phyloP scores from a whole-genome alignment of 2,888 invertebrate genomes.

The Diplolepis rosae region DNA sequence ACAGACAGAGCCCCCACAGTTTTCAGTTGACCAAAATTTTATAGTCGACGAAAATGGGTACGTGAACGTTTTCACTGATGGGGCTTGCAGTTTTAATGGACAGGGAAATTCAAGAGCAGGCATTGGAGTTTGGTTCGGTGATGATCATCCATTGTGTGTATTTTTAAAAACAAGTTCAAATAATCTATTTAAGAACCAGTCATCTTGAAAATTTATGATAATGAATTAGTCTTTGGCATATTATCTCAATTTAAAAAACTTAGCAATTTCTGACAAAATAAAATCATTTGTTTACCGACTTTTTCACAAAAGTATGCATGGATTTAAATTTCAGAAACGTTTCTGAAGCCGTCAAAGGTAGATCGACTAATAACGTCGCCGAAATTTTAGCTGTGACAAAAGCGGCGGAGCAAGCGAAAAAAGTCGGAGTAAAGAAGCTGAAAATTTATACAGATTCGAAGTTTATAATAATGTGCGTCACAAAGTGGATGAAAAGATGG shows the following conservation, averaged over 20 bases:
- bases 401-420: constrained; percentile 84
- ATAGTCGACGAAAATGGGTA: constrained; percentile 75
- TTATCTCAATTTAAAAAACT: too few relatives aligned
- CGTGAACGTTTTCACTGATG: constrained; percentile 90
- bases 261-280: too few relatives aligned
- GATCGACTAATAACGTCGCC: constrained; percentile 95
- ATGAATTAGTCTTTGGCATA: too few relatives aligned
- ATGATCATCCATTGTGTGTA: constrained; percentile 79
- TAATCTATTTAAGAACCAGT: too few relatives aligned
- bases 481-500: constrained; percentile 93
- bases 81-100: constrained; percentile 92
- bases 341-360: constrained; percentile 85
- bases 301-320: too few relatives aligned
- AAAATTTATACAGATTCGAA: constrained; percentile 93
- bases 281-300: too few relatives aligned
- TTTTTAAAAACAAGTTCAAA: too few relatives aligned
- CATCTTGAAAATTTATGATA: too few relatives aligned
- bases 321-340: constrained; percentile 79
- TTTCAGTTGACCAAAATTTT: constrained; percentile 67
- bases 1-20: background rate
- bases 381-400: constrained; percentile 93
- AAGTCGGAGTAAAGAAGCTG: constrained; percentile 80
- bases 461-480: constrained; percentile 89
- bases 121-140: constrained; percentile 93
- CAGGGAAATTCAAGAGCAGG: constrained; percentile 84